These are phyloP conservation scores for Ectemnius continuus DNA, from an alignment of 2,888 invertebrate species.

Conservation along the genomic window DNA sequence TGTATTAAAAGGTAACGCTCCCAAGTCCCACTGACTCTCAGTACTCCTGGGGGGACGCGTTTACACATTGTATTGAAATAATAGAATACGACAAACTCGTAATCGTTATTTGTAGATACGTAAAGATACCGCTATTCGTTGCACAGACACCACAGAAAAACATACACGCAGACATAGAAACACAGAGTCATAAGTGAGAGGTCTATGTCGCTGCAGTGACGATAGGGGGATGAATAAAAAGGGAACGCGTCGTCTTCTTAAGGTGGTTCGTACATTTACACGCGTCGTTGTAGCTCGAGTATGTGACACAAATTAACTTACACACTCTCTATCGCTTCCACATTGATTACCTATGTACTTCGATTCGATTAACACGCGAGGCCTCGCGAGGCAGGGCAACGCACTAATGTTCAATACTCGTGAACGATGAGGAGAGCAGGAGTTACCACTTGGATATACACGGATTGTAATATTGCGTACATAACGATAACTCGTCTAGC, in stretches of 20 bases:
- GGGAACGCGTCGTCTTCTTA: constrained; percentile 38
- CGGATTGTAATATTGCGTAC: constrained; percentile 37
- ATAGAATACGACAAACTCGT: constrained; percentile 50
- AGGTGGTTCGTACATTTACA: constrained; percentile 50
- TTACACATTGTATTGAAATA: constrained; percentile 47
- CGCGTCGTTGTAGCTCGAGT: constrained; percentile 45
- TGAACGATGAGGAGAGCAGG: constrained; percentile 40
- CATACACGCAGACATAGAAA: constrained; percentile 3
- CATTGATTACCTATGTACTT: constrained; percentile 59
- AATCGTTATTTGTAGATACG: constrained; percentile 59
- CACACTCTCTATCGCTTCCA: constrained; percentile 63
- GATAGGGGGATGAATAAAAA: constrained; percentile 36
- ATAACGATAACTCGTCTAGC: constrained; percentile 62
- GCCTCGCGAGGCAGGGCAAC: constrained; percentile 30
- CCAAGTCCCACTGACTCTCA: too few relatives aligned
- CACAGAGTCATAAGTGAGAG: constrained; percentile 21
- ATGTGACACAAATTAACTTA: constrained; percentile 52
- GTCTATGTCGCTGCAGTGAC: constrained; percentile 25
- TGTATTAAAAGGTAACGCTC: too few relatives aligned
- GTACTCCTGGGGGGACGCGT: constrained; percentile 1
- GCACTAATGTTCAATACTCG: constrained; percentile 49
- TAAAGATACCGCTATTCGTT: constrained; percentile 52
- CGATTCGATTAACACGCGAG: constrained; percentile 55
- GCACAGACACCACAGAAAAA: constrained; percentile 14
- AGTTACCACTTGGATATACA: constrained; percentile 50